Base-by-base conservation (phyloP, 2,888 invertebrate genomes). In the Melinopterus prodromus region DNA sequence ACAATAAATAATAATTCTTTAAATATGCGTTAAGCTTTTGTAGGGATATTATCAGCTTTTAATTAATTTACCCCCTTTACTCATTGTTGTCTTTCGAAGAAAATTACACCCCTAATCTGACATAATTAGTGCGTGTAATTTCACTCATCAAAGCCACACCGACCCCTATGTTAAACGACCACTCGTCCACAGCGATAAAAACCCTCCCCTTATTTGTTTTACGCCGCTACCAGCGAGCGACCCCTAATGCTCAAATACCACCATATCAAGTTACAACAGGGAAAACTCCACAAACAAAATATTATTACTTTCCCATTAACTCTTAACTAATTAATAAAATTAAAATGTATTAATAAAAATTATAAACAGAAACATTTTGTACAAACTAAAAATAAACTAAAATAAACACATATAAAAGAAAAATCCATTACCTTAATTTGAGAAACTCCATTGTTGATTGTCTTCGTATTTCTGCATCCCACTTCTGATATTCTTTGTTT, bases 401-500 rank as follows among this genome's bases (percentile, higher is more conserved):
- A 9, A 53, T 2, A 9, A 53, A 53, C 2, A 53, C 12, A 12
- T 4, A 53, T 53, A 53, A 4, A 53, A 53, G 53, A 53, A 7
- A 53, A 53, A 53, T 12, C 53, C 7, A 53, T 53, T 53, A 53
- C 53, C 53, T 53, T 53, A 53, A 53, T 12, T 53, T 53, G 12
- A 53, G 5, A 53, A 12, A 53, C 5, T 2, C 53, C 53, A 53
- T 26, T 26, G 26, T 26, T 26, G 26, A 26, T 26, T 53, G 53
- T 53, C 53, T 12, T 53, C 26, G 16, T 26, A 6, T 74, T 26
- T n/a, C 74, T 7, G 74, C 35, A 71, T n/a, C 74, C 74, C 36
- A 26, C 35, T 26, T 26, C 26, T 36, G 14, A 14, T 38, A 15
- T 75, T 78, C 16, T 75, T 14, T 79, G 53, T 69, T 69, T 70